phyloP scores from a whole-genome alignment of 2,797 vertebrate species.

The Xenopus petersii region DNA sequence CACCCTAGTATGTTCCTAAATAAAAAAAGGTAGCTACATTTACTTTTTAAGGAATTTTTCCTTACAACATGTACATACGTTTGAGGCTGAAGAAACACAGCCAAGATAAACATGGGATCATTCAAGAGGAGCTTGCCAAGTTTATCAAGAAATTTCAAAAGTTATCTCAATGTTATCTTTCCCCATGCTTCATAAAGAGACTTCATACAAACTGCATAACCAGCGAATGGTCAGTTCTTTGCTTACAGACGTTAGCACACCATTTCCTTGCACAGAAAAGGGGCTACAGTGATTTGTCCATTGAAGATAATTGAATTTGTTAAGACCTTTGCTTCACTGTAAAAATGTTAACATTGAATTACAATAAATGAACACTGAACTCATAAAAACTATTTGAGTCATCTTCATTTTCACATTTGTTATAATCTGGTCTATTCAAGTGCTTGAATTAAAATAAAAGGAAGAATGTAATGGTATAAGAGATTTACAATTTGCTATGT shows the following conservation, averaged over 20 bases:
- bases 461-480: conserved; percentile 30
- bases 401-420: conserved; percentile 53
- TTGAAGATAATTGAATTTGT: not conserved
- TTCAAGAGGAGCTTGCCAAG: not conserved
- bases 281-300: not conserved
- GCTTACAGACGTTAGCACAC: not conserved
- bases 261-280: not conserved
- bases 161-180: not conserved
- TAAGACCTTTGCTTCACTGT: not conserved
- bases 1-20: too few species aligned
- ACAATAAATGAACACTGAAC: conserved; percentile 27
- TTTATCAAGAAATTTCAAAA: not conserved
- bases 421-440: conserved; percentile 53
- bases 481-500: conserved; percentile 65
- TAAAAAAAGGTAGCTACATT: too few species aligned
- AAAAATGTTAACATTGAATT: not conserved
- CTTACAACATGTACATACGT: not conserved
- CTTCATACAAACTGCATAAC: not conserved
- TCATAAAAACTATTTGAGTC: not conserved
- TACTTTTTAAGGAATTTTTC: not conserved
- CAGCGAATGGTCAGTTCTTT: not conserved
- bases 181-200: not conserved
- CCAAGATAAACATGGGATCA: not conserved
- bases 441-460: conserved; percentile 49
- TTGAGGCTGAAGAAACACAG: not conserved